Percentiles rank a stretch among this genome's conserved stretches.
Conservation (phyloP, 2,797 vertebrate species). For the Manis javanica region DNA sequence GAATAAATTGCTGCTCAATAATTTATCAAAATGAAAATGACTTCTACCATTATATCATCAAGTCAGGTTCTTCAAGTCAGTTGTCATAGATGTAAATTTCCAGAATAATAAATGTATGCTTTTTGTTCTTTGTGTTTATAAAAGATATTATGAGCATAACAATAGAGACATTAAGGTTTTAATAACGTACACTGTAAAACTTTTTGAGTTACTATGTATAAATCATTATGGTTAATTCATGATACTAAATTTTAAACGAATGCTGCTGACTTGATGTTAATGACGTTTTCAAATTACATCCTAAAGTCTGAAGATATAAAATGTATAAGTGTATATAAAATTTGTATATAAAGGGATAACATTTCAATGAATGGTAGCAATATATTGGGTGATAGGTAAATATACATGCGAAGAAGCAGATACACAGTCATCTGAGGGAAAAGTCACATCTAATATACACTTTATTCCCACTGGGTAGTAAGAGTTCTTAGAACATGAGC, state of each 20-base stretch:
- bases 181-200: not conserved
- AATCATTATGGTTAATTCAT: slow-evolving; percentile 10
- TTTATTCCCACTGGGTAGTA: not conserved
- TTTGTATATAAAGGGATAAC: not conserved
- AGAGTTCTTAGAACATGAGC: not conserved
- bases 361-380: not conserved
- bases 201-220: not conserved
- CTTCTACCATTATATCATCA: not conserved
- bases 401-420: not conserved
- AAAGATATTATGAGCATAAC: not conserved
- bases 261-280: not conserved
- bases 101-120: not conserved
- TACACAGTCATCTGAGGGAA: not conserved
- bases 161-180: not conserved
- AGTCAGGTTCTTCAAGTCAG: not conserved
- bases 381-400: not conserved
- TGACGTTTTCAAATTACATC: slow-evolving; percentile 12
- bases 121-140: not conserved
- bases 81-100: not conserved
- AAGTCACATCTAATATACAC: not conserved
- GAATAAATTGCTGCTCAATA: not conserved
- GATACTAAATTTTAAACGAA: slow-evolving; percentile 12
- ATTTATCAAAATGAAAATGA: not conserved
- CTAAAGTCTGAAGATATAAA: not conserved
- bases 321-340: not conserved